Base-by-base conservation (phyloP, 2,888 invertebrate species). In the Platycnemis pennipes region DNA sequence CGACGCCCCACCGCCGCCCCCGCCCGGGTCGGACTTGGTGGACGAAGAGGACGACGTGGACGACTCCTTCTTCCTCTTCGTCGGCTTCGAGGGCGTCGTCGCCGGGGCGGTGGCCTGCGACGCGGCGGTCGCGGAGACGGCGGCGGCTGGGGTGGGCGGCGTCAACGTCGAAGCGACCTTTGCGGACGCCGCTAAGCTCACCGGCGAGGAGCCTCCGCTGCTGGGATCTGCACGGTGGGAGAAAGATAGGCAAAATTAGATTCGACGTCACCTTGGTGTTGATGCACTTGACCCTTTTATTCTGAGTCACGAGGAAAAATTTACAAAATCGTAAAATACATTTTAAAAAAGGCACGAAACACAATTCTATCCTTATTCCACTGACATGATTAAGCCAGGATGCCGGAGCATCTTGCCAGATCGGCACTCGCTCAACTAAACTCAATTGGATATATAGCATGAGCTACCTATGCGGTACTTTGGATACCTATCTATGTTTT, bases 151-250 rank as follows among this genome's bases (percentile, higher is more conserved):
- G 94, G 95, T 96, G 96, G 77, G 77, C 37, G 91, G 86, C 42
- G 94, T 94, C 94, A 95, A 94, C 16, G 95, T 94, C 44, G 95
- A 87, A 45, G 95, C 94, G 19, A 69, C 91, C 77, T 95, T 96
- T 95, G 94, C 95, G 94, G 95, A 96, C 96, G 95, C 97, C 42
- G 91, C 45, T 31, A 91, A 53, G 91, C 91, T 91, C 63, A 91
- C 91, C n/a, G 91, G 91, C 22, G 91, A 91, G 45, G 87, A 44
- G 11, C 87, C 87, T n/a, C 87, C 87, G 46, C 87, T 87, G 26
- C 63, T 69, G 63, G 91, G 91, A 91, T 91, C 91, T 91, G n/a
- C 22, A 1, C 37, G 44, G 44, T 13, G 26, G 42, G 11, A 13
- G n/a, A 42, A 56, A 56, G 26, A 63, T 13, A 63, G 37, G 1